Conservation (phyloP, 2,888 invertebrate genomes). For the Scotopteryx bipunctaria region DNA sequence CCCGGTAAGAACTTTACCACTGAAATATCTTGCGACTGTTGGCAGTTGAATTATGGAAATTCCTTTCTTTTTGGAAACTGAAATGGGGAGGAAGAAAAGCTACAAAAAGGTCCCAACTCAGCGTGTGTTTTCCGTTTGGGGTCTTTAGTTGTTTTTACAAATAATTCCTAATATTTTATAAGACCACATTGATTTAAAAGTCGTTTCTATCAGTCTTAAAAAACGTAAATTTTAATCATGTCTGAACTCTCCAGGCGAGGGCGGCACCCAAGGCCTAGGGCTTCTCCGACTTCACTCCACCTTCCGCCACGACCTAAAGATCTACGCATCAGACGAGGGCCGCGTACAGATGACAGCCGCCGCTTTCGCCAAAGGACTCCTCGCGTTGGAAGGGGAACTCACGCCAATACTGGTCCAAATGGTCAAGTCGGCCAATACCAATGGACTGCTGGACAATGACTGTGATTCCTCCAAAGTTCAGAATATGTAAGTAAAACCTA, state of each 20-base stretch:
- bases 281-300: constrained; percentile 97
- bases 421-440: constrained; percentile 99
- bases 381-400: constrained; percentile 98
- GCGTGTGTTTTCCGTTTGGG: no score
- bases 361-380: constrained; percentile 98
- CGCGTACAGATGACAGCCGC: constrained; percentile 99
- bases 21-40: no score
- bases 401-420: constrained; percentile 99
- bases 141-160: no score
- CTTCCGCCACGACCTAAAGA: constrained; percentile 99
- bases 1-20: no score
- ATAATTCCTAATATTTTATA: no score
- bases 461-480: constrained; percentile 98
- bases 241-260: constrained; percentile 87
- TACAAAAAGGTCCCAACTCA: no score
- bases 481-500: constrained; percentile 93
- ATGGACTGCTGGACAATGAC: constrained; percentile 98
- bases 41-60: constrained; percentile 38
- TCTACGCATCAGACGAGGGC: constrained; percentile 99
- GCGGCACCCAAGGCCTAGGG: constrained; percentile 97
- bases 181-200: no score
- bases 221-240: no score
- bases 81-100: no score
- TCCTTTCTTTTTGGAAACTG: no score
- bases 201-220: no score